Conservation (phyloP, 2,888 invertebrate genomes). For the Drosophila falleni region DNA sequence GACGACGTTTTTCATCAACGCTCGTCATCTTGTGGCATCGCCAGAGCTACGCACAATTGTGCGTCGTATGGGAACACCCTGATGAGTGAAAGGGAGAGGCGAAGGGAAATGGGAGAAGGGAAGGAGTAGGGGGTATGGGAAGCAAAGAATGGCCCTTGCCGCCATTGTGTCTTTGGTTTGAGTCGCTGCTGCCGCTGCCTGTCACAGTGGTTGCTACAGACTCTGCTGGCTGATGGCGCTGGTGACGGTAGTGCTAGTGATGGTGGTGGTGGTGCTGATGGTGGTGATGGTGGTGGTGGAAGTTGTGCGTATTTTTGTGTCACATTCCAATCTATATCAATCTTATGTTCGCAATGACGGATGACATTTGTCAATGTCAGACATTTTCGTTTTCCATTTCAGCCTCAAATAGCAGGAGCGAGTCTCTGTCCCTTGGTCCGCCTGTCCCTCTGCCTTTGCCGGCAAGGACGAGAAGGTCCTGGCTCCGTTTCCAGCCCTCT, state of each 20-base stretch:
- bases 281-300: slow-evolving; percentile 49
- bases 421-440: slow-evolving; percentile 21
- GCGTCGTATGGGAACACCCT: slow-evolving; percentile 52
- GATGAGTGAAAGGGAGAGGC: not conserved
- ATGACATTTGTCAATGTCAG: slow-evolving; percentile 86
- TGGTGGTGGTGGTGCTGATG: slow-evolving; percentile 26
- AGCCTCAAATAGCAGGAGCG: slow-evolving; percentile 73
- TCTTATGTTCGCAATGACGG: slow-evolving; percentile 86
- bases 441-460: not conserved
- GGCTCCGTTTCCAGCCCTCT: slow-evolving; percentile 34
- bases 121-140: slow-evolving; percentile 12
- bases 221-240: slow-evolving; percentile 33
- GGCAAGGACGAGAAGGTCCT: slow-evolving; percentile 33
- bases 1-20: slow-evolving; percentile 80
- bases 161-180: slow-evolving; percentile 64
- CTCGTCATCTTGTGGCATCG: slow-evolving; percentile 82
- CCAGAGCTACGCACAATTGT: slow-evolving; percentile 75
- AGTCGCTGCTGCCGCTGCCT: slow-evolving; percentile 40
- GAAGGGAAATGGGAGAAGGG: not conserved
- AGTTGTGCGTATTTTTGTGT: slow-evolving; percentile 84
- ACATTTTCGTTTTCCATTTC: slow-evolving; percentile 85
- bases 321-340: slow-evolving; percentile 86
- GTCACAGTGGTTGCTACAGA: slow-evolving; percentile 49
- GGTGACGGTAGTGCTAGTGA: slow-evolving; percentile 20
- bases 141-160: slow-evolving; percentile 51